A percentile compares a stretch with the other conserved stretches of the same genome.
These are phyloP conservation scores for Myiopsitta monachus DNA, from an alignment of 2,113 vertebrate genomes.

Conservation along the genomic window DNA sequence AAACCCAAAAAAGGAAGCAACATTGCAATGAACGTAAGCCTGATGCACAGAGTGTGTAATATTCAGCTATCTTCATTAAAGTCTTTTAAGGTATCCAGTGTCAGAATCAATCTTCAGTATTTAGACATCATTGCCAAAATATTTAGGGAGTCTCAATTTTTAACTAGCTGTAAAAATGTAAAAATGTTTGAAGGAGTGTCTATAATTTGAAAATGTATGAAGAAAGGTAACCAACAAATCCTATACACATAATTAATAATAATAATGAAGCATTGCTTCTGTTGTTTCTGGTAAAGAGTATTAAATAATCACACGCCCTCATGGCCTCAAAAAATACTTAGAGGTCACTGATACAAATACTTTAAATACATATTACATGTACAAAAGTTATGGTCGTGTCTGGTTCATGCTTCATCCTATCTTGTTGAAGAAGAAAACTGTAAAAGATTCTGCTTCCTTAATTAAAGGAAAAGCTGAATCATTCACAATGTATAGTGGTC, in stretches of 20 bases:
- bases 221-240: neutral
- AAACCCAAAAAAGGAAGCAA: constrained; percentile 59
- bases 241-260: neutral
- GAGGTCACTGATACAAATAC: neutral
- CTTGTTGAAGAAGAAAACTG: neutral
- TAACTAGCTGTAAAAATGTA: neutral
- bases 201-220: neutral
- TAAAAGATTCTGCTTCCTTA: neutral
- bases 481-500: neutral
- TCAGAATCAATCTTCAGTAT: constrained; percentile 5
- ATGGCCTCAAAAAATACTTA: neutral
- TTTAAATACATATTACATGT: neutral
- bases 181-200: neutral
- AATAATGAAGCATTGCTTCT: neutral
- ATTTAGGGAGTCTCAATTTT: neutral
- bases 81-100: constrained; percentile 13
- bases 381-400: neutral
- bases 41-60: neutral
- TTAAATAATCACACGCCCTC: neutral
- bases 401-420: neutral
- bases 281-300: neutral
- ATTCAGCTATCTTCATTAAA: constrained; percentile 5
- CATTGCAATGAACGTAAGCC: neutral
- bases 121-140: constrained; percentile 6
- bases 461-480: neutral